Base-by-base conservation (phyloP, 2,113 vertebrate species). In the Pheucticus melanocephalus region DNA sequence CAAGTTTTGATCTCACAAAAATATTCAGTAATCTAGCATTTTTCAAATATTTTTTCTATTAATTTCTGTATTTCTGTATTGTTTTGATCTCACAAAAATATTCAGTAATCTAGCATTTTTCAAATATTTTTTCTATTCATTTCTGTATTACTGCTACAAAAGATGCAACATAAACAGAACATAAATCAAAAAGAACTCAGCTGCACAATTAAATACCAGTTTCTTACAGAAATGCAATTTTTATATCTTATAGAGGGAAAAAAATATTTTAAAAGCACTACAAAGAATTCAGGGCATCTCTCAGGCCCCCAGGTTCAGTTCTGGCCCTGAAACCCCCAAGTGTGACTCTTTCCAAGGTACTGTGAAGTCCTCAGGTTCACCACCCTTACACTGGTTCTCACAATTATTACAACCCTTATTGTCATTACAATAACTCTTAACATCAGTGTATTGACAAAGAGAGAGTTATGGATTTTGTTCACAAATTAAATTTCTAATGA, bases 261-360 rank as follows among this genome's bases (percentile, higher is more conserved):
- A 21, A 14, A 13, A 7, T 25, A 27, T 78, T 76, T 71, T 33
- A 6, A 51, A 87, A 61, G 22, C 40, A 66, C 3, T 63, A 7
- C 15, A 47, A 63, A 71, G 33, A 33, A 35, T 79, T 68, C 35
- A 39, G 84, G 17, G 16, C 15, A 22, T 13, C 11, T 61, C 35
- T 92, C 27, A 77, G 44, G 11, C 14, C 7, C 23, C 65, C 35
- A 19, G 28, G 31, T 57, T 15, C 19, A 22, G 9, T 60, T 92
- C 30, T 85, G 65, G 12, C 8, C 30, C 33, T 0, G 0, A 15
- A 53, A 47, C 7, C 15, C 40, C 15, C 13, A 12, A 24, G 5
- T 37, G 53, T 84, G 15, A 66, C 15, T 70, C 33, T 17, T 82
- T 48, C 6, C 31, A 72, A 22, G 6, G 7, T 4, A 11, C 11